Percentiles rank a stretch among this genome's conserved stretches.
phyloP scores from a whole-genome alignment of 2,888 invertebrate genomes.

The Esperia sulphurella region DNA sequence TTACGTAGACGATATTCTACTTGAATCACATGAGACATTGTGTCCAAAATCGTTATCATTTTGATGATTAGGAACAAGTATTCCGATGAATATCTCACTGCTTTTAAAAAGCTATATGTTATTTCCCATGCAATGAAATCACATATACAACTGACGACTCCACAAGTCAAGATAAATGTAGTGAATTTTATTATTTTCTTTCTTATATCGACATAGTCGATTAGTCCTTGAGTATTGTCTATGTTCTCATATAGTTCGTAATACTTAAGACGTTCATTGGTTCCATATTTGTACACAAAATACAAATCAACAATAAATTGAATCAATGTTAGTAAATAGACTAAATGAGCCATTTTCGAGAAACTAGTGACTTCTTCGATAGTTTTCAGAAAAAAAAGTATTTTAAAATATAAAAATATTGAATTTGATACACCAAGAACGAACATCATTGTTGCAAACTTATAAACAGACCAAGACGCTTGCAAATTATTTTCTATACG shows the following conservation, averaged over 20 bases:
- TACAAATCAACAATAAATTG: constrained; percentile 23
- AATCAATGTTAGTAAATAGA: constrained; percentile 13
- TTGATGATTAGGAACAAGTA: background rate
- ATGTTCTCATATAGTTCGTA: constrained; percentile 19
- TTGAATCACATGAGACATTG: background rate
- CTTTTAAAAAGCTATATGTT: background rate
- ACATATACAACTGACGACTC: background rate
- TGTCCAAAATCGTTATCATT: no score
- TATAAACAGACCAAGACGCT: background rate
- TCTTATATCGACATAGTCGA: constrained; percentile 19
- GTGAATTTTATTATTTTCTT: constrained; percentile 7
- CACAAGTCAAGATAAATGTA: background rate
- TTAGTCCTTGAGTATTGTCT: constrained; percentile 21
- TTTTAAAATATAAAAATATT: background rate
- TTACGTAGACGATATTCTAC: background rate
- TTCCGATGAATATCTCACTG: background rate
- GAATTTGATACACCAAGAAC: background rate
- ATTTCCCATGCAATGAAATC: background rate
- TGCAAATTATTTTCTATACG: background rate
- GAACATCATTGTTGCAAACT: background rate
- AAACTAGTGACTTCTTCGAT: background rate
- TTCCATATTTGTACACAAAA: constrained; percentile 21
- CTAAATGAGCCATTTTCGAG: background rate
- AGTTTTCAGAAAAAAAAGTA: background rate
- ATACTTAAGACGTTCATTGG: constrained; percentile 16